These are phyloP conservation scores for Agrilus mali DNA, from an alignment of 2,888 invertebrate genomes.

Conservation along the genomic window DNA sequence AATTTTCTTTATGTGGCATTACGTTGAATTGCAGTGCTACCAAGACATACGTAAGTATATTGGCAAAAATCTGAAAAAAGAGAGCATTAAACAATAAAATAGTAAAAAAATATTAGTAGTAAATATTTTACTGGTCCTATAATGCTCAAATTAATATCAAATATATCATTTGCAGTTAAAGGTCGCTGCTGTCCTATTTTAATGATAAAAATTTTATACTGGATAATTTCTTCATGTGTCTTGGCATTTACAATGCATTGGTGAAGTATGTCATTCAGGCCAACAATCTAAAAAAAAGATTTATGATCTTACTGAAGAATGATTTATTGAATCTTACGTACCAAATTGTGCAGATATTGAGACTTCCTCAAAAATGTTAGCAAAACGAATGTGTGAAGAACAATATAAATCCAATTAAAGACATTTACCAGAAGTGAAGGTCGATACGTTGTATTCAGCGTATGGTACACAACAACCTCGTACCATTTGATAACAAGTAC, in stretches of 20 bases:
- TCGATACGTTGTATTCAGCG: conserved; percentile 22
- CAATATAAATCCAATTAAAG: conserved; percentile 26
- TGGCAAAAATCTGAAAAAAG: conserved; percentile 29
- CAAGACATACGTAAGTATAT: conserved; percentile 31
- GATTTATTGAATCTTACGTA: conserved; percentile 20
- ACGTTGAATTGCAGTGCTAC: conserved; percentile 33
- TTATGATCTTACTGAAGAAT: too few species aligned
- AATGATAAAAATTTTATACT: conserved; percentile 30
- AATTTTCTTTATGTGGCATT: background rate
- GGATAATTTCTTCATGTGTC: conserved; percentile 25
- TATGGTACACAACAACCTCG: conserved; percentile 29
- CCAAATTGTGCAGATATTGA: conserved; percentile 29
- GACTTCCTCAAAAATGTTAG: conserved; percentile 27
- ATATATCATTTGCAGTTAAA: conserved; percentile 30
- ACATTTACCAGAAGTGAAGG: conserved; percentile 24
- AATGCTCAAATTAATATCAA: conserved; percentile 29
- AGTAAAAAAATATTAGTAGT: background rate
- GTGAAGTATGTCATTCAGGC: conserved; percentile 25
- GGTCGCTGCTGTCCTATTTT: conserved; percentile 29
- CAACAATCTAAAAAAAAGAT: conserved; percentile 23
- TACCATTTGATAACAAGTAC: conserved; percentile 30
- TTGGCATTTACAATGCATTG: conserved; percentile 18
- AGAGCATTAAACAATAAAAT: background rate
- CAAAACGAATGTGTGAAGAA: conserved; percentile 26
- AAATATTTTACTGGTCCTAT: conserved; percentile 29